These are phyloP conservation scores for Pyrrhosoma nymphula DNA, from an alignment of 2,888 invertebrate species.

Conservation along the genomic window DNA sequence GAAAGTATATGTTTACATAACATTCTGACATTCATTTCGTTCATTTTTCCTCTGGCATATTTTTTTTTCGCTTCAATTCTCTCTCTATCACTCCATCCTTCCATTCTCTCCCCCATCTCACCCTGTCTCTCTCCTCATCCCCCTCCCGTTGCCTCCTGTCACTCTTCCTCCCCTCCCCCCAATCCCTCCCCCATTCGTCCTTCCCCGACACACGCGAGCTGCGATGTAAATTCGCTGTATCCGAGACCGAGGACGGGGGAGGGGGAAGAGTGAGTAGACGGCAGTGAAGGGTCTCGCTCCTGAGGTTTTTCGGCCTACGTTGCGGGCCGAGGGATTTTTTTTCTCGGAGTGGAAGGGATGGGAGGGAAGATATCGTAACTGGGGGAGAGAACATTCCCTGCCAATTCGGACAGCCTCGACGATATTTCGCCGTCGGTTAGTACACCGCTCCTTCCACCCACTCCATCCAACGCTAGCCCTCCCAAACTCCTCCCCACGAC, in stretches of 20 bases:
- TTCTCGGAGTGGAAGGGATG: not conserved
- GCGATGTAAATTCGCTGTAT: slow-evolving; percentile 23
- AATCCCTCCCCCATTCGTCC: too few species aligned
- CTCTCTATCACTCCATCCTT: not conserved
- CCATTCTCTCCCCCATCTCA: not conserved
- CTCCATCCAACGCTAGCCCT: not conserved
- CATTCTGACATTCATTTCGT: too few species aligned
- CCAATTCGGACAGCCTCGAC: slow-evolving; percentile 16
- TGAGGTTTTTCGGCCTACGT: not conserved
- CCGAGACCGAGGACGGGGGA: not conserved
- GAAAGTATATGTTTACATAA: too few species aligned
- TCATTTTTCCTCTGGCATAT: too few species aligned
- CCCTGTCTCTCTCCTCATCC: not conserved
- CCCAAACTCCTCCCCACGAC: not conserved
- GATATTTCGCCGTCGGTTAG: not conserved
- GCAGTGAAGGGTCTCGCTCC: not conserved
- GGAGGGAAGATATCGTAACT: not conserved
- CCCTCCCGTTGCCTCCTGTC: not conserved
- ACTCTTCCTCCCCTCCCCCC: not conserved
- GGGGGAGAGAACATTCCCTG: not conserved
- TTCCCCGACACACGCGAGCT: not conserved
- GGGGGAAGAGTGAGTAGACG: not conserved
- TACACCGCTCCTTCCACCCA: not conserved
- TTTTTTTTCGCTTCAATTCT: not conserved
- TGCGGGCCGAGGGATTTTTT: not conserved